phyloP scores from a whole-genome alignment of 1,140 invertebrate species.

The Pseudobourletiella spinata region DNA sequence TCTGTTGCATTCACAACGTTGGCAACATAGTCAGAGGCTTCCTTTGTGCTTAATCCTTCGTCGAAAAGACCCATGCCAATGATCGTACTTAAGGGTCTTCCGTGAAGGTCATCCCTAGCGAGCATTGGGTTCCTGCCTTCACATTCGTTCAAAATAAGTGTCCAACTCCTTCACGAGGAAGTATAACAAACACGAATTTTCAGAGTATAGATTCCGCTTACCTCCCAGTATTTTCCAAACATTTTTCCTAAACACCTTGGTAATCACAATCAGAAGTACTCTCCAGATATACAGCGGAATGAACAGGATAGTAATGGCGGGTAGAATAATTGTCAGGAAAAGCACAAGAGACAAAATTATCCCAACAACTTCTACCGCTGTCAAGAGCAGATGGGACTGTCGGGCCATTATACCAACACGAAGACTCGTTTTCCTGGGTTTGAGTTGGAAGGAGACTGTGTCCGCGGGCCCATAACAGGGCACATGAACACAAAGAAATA shows the following conservation, averaged over 20 bases:
- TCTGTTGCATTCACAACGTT: conserved; percentile 15
- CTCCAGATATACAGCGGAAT: conserved; percentile 21
- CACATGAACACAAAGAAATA: too few relatives aligned
- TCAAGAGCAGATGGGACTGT: too few relatives aligned
- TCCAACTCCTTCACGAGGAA: neutral
- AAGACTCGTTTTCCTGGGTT: too few relatives aligned
- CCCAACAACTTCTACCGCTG: too few relatives aligned
- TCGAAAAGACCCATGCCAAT: conserved; percentile 32
- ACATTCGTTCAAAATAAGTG: neutral
- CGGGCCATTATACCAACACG: too few relatives aligned
- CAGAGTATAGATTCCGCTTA: neutral
- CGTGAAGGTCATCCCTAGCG: conserved; percentile 26
- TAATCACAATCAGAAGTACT: conserved; percentile 13
- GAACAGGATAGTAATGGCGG: conserved; percentile 14
- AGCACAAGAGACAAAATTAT: too few relatives aligned
- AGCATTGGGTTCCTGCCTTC: conserved; percentile 29
- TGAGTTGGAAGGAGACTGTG: too few relatives aligned
- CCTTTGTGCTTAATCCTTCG: conserved; percentile 6
- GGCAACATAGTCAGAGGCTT: conserved; percentile 7
- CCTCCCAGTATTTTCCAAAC: conserved; percentile 26
- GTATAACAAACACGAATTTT: neutral
- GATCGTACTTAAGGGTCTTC: conserved; percentile 27
- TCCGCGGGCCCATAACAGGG: too few relatives aligned
- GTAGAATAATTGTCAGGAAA: too few relatives aligned
- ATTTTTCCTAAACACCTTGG: conserved; percentile 14